Conservation (phyloP, 2,888 invertebrate genomes). For the Blastobasis lacticolella region DNA sequence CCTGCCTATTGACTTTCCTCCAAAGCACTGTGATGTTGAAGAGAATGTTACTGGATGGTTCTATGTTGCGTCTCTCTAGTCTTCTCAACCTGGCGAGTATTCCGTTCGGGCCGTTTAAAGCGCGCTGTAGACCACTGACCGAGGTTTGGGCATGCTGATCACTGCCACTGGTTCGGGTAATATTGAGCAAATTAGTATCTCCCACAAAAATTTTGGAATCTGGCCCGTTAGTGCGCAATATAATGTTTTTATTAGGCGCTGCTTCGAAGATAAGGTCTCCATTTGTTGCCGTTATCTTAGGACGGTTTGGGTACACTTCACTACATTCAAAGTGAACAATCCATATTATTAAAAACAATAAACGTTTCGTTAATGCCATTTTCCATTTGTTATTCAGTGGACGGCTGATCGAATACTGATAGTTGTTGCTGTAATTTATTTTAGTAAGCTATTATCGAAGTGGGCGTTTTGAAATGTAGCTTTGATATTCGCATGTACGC, state of each 20-base stretch:
- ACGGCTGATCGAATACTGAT: too few relatives aligned
- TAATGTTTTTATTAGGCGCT: conserved; percentile 85
- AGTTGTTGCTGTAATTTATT: too few relatives aligned
- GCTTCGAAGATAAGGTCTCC: conserved; percentile 88
- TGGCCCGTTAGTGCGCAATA: conserved; percentile 78
- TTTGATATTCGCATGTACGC: too few relatives aligned
- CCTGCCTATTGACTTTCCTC: conserved; percentile 38
- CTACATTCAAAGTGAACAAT: conserved; percentile 31
- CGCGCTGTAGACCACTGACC: conserved; percentile 12
- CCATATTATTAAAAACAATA: conserved; percentile 28
- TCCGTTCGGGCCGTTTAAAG: conserved; percentile 24
- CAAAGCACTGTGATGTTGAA: conserved; percentile 35
- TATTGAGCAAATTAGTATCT: conserved; percentile 75
- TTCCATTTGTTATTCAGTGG: too few relatives aligned
- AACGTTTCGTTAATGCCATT: too few relatives aligned
- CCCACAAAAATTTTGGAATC: conserved; percentile 81
- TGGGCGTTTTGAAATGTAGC: too few relatives aligned
- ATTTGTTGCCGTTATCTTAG: conserved; percentile 72
- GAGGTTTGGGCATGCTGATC: conserved; percentile 16
- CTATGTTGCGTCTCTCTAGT: conserved; percentile 31
- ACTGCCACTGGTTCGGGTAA: conserved; percentile 28
- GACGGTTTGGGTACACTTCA: conserved; percentile 77
- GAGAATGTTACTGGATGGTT: conserved; percentile 21
- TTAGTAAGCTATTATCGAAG: too few relatives aligned
- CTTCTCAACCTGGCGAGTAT: conserved; percentile 38